Base-by-base conservation (phyloP, 2,113 vertebrate genomes). In the Haemorhous mexicanus region DNA sequence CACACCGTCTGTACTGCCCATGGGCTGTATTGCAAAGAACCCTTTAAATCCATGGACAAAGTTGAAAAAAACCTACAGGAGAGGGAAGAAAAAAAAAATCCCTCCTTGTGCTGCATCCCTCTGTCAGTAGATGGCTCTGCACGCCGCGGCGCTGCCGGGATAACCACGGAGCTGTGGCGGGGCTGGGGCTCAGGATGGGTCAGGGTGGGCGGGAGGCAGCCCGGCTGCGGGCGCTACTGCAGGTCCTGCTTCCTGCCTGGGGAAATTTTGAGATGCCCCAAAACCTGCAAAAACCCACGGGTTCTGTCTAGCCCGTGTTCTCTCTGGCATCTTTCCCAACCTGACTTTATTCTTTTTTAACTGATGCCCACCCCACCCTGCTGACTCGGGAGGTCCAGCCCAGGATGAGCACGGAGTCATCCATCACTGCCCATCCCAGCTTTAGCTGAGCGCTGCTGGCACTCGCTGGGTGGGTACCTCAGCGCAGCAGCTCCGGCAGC, bases 111-210 rank as follows among this genome's bases (percentile, higher is more conserved):
- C 64, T 94, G 20, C 94, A 28, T 18, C 18, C 0, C 3, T 81
- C 13, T 23, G 93, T 58, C 95, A 87, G 84, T 16, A 96, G 95
- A 52, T 95, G 93, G 91, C 96, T 79, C 94, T 69, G 93, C 81
- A 78, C 61, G 87, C 86, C 93, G 3, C 1, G 32, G 35, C 9
- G 47, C 68, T 78, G 70, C 53, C 32, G 0, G 3, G 16, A 49
- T 70, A 53, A 53, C 50, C 87, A 1, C 39, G 14, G 72, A 8
- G 2, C 0, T 0, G 4, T 6, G n/a, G n/a, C 1, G 16, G 22
- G 61, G 32, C 61, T 9, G 59, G 4, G 20, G 53, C 59, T 81
- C 32, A 1, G 18, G 7, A 2, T 0, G 70, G 3, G 17, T 44
- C 44, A 4, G 20, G 8, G 2, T 0, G 72, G 3, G 18, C 5